Conservation (phyloP, 1,140 invertebrate species). For the Drosophila oshimai region DNA sequence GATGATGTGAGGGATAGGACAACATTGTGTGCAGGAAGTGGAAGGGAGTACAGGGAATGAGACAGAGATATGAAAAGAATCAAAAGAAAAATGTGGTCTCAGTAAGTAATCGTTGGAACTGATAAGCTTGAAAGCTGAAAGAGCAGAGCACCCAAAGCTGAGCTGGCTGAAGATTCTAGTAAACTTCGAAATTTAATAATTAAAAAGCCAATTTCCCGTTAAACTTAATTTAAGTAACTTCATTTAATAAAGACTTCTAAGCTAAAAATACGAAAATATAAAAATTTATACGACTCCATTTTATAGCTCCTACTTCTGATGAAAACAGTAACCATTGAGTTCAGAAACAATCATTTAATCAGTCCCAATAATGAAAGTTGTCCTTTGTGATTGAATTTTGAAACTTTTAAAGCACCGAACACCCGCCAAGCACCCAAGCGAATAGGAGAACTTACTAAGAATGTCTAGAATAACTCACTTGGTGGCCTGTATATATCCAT, state of each 20-base stretch:
- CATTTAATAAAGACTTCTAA: no score
- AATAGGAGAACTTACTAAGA: neutral
- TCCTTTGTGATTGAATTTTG: neutral
- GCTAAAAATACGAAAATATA: no score
- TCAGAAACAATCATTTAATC: neutral
- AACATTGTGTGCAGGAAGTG: constrained; percentile 9
- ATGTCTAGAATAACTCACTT: constrained; percentile 84
- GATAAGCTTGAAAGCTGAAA: constrained; percentile 8
- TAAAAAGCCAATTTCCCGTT: no score
- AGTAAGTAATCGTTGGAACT: constrained; percentile 30
- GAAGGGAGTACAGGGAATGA: constrained; percentile 30
- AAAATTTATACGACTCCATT: no score
- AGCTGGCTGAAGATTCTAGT: neutral
- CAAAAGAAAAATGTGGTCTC: constrained; percentile 53
- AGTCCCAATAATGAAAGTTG: neutral
- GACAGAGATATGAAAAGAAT: constrained; percentile 50
- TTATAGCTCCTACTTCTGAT: no score
- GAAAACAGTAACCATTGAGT: no score
- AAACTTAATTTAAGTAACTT: no score
- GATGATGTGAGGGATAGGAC: constrained; percentile 22
- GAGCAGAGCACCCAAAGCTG: constrained; percentile 12
- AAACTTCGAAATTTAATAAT: no score
- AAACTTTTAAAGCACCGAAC: neutral
- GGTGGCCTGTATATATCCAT: constrained; percentile 94
- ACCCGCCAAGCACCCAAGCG: constrained; percentile 33